These are phyloP conservation scores for Varecia variegata DNA, from an alignment of 2,797 vertebrate species.

Conservation along the genomic window DNA sequence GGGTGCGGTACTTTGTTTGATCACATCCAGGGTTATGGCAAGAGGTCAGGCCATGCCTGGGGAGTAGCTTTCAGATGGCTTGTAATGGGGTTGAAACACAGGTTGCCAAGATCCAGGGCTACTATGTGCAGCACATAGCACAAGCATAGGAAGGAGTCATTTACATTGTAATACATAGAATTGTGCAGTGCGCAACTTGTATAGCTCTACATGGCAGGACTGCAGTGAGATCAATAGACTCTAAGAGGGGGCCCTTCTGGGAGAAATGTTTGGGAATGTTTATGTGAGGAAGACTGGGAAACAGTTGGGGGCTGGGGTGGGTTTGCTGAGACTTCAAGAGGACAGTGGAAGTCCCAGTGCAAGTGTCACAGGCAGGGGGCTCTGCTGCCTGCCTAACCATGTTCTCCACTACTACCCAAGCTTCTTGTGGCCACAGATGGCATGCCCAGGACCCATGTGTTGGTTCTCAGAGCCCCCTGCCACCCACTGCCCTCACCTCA, in stretches of 20 bases:
- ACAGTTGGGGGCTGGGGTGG: neutral
- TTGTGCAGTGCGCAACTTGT: neutral
- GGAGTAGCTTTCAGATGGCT: neutral
- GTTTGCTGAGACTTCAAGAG: neutral
- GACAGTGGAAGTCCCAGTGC: neutral
- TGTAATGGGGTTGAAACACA: neutral
- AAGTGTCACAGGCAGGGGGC: neutral
- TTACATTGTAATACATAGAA: neutral
- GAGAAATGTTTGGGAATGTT: neutral
- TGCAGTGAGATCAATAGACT: neutral
- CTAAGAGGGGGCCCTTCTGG: neutral
- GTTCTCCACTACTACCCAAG: neutral
- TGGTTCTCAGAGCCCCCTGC: constrained; percentile 2
- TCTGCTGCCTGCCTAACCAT: neutral
- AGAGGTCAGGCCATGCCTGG: neutral
- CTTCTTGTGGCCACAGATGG: neutral
- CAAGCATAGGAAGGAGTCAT: neutral
- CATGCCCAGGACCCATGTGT: neutral
- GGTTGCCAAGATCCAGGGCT: neutral
- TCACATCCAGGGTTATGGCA: neutral
- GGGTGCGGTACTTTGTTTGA: neutral
- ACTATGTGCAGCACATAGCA: neutral
- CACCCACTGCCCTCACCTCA: constrained; percentile 88
- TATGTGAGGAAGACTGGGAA: neutral
- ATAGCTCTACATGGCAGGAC: neutral